Percentiles rank a stretch among this genome's conserved stretches.
These are phyloP conservation scores for Hymenopus coronatus DNA, from an alignment of 2,888 invertebrate species.

Conservation along the genomic window DNA sequence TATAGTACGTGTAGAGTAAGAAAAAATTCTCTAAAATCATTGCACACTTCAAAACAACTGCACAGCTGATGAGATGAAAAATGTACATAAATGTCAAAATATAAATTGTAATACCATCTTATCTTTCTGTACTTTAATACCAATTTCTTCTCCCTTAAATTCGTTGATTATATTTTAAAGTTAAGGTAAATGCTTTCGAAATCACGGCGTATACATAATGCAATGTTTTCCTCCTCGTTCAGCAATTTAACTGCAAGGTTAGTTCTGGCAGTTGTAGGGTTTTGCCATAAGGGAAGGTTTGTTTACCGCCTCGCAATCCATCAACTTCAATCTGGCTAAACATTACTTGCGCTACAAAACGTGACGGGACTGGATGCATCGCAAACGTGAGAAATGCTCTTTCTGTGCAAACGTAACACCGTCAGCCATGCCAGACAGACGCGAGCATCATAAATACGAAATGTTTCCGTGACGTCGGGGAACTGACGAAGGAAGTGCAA, in stretches of 20 bases:
- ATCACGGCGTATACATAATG: neutral
- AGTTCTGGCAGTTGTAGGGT: neutral
- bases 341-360: neutral
- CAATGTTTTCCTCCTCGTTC: neutral
- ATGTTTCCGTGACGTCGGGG: neutral
- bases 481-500: neutral
- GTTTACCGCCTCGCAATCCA: neutral
- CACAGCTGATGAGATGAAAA: too few species aligned
- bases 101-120: too few species aligned
- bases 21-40: too few species aligned
- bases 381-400: neutral
- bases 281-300: neutral
- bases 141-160: too few species aligned
- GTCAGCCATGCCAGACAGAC: neutral
- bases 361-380: neutral
- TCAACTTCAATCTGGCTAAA: neutral
- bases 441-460: neutral
- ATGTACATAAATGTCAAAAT: too few species aligned
- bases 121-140: too few species aligned
- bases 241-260: neutral
- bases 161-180: too few species aligned
- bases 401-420: neutral
- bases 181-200: too few species aligned
- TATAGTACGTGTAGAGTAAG: too few species aligned
- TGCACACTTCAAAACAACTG: too few species aligned